Percentiles rank a stretch among this genome's conserved stretches.
Conservation (phyloP, 2,888 invertebrate genomes). For the Thecocarcelia acutangulata region DNA sequence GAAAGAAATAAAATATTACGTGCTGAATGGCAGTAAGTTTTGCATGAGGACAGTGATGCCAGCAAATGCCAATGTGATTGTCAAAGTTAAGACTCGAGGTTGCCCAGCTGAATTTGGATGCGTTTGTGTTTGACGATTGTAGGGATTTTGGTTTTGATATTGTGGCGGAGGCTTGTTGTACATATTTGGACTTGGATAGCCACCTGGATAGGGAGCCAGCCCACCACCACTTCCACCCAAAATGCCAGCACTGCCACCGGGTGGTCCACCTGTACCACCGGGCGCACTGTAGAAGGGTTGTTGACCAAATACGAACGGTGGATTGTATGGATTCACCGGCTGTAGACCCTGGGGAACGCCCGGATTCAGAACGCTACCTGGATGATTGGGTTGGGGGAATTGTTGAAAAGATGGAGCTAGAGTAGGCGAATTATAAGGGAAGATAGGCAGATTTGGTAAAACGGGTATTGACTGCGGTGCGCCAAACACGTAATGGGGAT, state of each 20-base stretch:
- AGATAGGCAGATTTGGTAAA: constrained; percentile 80
- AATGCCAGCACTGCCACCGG: constrained; percentile 77
- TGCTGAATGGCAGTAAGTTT: constrained; percentile 59
- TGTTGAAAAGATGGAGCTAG: constrained; percentile 80
- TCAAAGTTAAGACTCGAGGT: constrained; percentile 40
- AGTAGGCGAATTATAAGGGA: constrained; percentile 80
- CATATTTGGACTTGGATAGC: constrained; percentile 79
- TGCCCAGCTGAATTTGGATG: constrained; percentile 70
- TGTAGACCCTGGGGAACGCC: constrained; percentile 79
- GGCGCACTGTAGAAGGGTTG: constrained; percentile 78
- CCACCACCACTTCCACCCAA: constrained; percentile 74
- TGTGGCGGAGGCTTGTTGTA: constrained; percentile 81
- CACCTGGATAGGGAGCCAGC: constrained; percentile 76
- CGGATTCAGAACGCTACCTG: constrained; percentile 80
- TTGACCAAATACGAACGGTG: constrained; percentile 81
- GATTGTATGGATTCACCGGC: constrained; percentile 80
- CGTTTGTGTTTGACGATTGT: constrained; percentile 80
- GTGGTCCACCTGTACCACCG: constrained; percentile 79
- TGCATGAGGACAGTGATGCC: constrained; percentile 31
- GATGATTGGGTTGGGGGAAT: constrained; percentile 81
- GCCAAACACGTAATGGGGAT: constrained; percentile 81
- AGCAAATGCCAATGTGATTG: constrained; percentile 29
- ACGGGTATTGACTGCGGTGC: constrained; percentile 79
- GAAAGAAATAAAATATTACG: constrained; percentile 68
- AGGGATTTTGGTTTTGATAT: constrained; percentile 80